phyloP scores from a whole-genome alignment of 1,140 invertebrate genomes.

The Drosophila kikkawai region DNA sequence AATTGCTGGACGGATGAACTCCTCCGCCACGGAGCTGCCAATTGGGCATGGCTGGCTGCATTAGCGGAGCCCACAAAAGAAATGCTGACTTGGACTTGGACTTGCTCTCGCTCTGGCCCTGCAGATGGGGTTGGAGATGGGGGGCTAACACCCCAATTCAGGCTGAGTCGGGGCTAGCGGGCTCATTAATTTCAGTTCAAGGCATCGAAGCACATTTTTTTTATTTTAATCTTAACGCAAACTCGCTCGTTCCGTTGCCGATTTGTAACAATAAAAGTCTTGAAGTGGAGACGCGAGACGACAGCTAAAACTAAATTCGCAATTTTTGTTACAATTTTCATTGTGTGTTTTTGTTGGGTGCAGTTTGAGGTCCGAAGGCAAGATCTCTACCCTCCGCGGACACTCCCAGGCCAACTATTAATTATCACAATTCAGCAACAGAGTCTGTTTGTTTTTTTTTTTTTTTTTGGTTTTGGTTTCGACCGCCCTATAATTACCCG shows the following conservation, averaged over 20 bases:
- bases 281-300: conserved; percentile 25
- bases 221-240: conserved; percentile 43
- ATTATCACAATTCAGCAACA: conserved; percentile 77
- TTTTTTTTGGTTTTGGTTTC: background rate
- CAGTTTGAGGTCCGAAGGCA: conserved; percentile 35
- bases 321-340: conserved; percentile 75
- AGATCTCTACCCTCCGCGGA: conserved; percentile 36
- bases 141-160: conserved; percentile 21
- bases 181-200: conserved; percentile 83
- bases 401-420: conserved; percentile 66
- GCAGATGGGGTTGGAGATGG: background rate
- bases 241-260: conserved; percentile 67
- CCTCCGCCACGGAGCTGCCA: conserved; percentile 44
- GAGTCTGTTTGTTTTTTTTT: conserved; percentile 34
- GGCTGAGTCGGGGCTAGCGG: conserved; percentile 52
- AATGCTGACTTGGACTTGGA: conserved; percentile 64
- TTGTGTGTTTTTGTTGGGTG: conserved; percentile 51
- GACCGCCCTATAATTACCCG: conserved; percentile 72
- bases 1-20: conserved; percentile 38
- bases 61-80: conserved; percentile 71
- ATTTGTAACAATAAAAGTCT: conserved; percentile 69
- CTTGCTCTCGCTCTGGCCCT: background rate
- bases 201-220: conserved; percentile 36
- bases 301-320: conserved; percentile 62
- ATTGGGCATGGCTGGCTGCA: conserved; percentile 73